Percentiles rank a stretch among this genome's conserved stretches.
phyloP scores from a whole-genome alignment of 2,797 vertebrate species.

The Chromobotia macracanthus region DNA sequence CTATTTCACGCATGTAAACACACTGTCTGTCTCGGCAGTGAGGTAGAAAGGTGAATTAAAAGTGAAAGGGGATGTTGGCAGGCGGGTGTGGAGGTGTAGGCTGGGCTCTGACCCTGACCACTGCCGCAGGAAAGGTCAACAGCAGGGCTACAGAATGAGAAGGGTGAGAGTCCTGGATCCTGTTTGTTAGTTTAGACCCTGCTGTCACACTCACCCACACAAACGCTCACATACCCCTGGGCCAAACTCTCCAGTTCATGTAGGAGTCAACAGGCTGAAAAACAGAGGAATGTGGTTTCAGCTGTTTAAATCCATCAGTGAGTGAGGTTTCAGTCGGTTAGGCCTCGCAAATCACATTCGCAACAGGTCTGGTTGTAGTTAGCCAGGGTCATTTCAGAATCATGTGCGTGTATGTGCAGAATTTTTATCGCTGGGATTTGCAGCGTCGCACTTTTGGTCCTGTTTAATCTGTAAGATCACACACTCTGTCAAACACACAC shows the following conservation, averaged over 20 bases:
- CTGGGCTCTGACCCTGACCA: slow-evolving; percentile 23
- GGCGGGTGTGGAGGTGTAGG: slow-evolving; percentile 76
- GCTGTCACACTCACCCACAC: slow-evolving; percentile 7
- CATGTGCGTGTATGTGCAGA: slow-evolving; percentile 7
- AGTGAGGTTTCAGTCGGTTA: slow-evolving; percentile 44
- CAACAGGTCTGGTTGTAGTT: slow-evolving; percentile 47
- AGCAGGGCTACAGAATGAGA: slow-evolving; percentile 19
- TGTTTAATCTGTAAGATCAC: slow-evolving; percentile 24
- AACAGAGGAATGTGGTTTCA: slow-evolving; percentile 39
- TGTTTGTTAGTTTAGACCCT: slow-evolving; percentile 70
- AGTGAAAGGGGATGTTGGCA: slow-evolving; percentile 76
- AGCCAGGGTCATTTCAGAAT: slow-evolving; percentile 20
- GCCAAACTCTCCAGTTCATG: slow-evolving; percentile 44
- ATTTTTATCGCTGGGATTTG: slow-evolving; percentile 27
- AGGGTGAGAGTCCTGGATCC: slow-evolving; percentile 23
- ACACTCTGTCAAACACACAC: slow-evolving; percentile 39
- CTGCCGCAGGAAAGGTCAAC: slow-evolving; percentile 38
- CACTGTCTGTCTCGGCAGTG: slow-evolving; percentile 14
- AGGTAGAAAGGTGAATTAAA: slow-evolving; percentile 64
- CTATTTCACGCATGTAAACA: not conserved
- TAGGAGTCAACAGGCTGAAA: slow-evolving; percentile 43
- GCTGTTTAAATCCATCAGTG: slow-evolving; percentile 36
- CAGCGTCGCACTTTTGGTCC: slow-evolving; percentile 10
- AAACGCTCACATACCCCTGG: slow-evolving; percentile 17
- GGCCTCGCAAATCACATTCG: slow-evolving; percentile 45